Evolutionary conservation across 1,140 invertebrate genomes (phyloP), one percentile per base, ranked within the genome.

Genomic region (Cataglyphis hispanica): DNA sequence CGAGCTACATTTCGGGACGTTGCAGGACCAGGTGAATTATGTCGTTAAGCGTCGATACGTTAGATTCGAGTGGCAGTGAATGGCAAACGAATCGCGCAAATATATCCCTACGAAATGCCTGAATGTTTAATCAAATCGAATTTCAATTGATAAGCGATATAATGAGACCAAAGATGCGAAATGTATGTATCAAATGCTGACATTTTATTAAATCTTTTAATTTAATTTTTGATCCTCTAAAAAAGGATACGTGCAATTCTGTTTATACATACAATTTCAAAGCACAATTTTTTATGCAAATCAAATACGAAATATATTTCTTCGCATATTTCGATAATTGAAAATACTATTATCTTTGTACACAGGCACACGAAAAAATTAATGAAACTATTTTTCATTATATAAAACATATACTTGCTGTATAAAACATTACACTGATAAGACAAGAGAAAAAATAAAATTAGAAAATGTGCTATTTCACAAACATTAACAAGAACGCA

Each of bases 1-100:
- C 78, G 78, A 56, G 67, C 67, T 83, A 46, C 67, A 46, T 72
- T 72, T 74, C 67, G 78, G 50, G 25, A 58, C 11, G 31, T 74
- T 67, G 67, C 16, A 37, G 56, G 67, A 83, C 25, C 53, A 25
- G 37, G 40, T 83, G 67, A 83, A 83, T 83, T 83, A 83, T 83
- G 37, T 83, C 67, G 78, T 83, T 72, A 83, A 74, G 53, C 78
- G 53, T 61, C 78, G 78, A 83, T 74, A 83, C 25, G 37, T 83
- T 83, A 83, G 67, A 74, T n/a, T 74, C 67, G 67, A 74, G n/a
- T 66, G 50, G 53, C 25, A 74, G 40, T 61, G 61, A 53, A 83
- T 60, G 31, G 56, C 78, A 74, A 83, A 83, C 67, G 67, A 74
- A 50, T 40, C 22, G 3, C 37, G 19, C 19, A 13, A 58, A 83